Evolutionary conservation across 2,888 invertebrate genomes (phyloP), one percentile per base, ranked within the genome.

Genomic region (Lissonota sp.): DNA sequence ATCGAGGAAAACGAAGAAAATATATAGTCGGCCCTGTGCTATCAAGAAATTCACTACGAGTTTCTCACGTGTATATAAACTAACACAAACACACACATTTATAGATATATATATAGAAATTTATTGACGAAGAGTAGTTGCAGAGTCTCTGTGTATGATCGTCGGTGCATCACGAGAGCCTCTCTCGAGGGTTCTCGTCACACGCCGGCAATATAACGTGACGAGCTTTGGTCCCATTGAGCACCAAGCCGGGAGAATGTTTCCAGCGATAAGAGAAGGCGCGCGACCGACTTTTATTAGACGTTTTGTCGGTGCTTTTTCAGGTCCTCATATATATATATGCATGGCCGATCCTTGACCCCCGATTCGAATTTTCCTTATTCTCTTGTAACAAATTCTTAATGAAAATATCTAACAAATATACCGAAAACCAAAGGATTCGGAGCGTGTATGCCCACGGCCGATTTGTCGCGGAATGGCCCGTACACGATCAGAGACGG

Each of bases 251-350:
- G 26, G 69, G 79, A 87, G 88, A 85, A 86, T 86, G 86, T 86
- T 88, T 85, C 82, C 81, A 70, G 83, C 84, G 89, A 90, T 90
- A 90, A 90, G 88, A 51, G 58, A 57, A 46, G 10, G 73, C 71
- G 82, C 58, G 44, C 63, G 72, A 67, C 80, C 80, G 70, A 74
- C 70, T 86, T 88, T 87, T 87, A 89, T 89, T 88, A 85, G 80
- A 85, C 84, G 83, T 77, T 75, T 64, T 70, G 86, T 79, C 85
- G 85, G 85, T 79, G 49, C 81, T 84, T 84, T 86, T 85, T 71
- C 14, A 53, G 37, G 8, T 66, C 57, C 40, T 55, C 60, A 37
- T 72, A 6, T 14, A 62, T 12, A 42, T n/a, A 12, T 72, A n/a
- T 53, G n/a, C n/a, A n/a, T n/a, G n/a, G n/a, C n/a, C n/a, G n/a